Conservation (phyloP, 2,113 vertebrate species). For the Rissa tridactyla region DNA sequence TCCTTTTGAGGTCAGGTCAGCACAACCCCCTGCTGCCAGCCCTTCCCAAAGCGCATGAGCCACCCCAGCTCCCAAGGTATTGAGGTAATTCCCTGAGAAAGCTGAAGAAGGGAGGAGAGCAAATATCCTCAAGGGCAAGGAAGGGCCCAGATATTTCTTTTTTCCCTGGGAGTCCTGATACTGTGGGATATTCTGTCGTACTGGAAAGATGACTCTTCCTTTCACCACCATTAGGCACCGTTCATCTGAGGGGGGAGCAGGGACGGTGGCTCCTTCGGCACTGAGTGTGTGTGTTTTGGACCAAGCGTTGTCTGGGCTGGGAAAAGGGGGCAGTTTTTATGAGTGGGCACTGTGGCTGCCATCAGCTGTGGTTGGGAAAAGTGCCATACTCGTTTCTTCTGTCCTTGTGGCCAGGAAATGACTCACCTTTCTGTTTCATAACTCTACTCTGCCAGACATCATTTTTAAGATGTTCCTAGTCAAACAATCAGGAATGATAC, state of each 20-base stretch:
- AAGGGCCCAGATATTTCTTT: neutral
- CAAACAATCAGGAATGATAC: neutral
- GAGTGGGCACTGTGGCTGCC: neutral
- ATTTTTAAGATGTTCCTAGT: neutral
- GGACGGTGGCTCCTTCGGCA: neutral
- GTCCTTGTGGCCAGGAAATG: neutral
- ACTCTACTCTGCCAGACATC: neutral
- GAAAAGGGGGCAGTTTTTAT: neutral
- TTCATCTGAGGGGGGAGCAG: neutral
- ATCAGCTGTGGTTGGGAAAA: neutral
- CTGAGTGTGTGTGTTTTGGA: neutral
- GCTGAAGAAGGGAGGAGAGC: neutral
- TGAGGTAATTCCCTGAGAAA: neutral
- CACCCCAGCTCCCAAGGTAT: neutral
- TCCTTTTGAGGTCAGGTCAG: neutral
- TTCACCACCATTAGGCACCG: neutral
- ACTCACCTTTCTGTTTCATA: slow-evolving; percentile 2
- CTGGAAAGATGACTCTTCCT: neutral
- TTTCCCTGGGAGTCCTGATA: neutral
- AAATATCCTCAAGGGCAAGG: neutral
- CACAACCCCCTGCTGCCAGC: neutral
- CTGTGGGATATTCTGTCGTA: neutral
- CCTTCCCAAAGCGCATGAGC: neutral
- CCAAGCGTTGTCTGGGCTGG: accelerated
- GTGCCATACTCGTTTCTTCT: neutral